These are phyloP conservation scores for Avahi laniger DNA, from an alignment of 2,797 vertebrate genomes.

Conservation along the genomic window DNA sequence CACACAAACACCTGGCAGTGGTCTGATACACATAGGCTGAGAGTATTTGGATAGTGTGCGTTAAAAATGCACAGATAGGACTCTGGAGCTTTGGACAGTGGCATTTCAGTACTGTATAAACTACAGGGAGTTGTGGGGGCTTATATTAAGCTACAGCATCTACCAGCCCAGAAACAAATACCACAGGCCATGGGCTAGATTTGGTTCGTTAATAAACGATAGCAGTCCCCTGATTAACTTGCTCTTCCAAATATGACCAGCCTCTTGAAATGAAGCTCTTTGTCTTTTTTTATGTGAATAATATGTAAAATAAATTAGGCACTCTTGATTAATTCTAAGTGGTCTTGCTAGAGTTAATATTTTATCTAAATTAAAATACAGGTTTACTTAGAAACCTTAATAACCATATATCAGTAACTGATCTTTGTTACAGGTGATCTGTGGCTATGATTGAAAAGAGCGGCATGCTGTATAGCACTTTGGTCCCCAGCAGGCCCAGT, in stretches of 20 bases:
- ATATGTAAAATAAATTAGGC: not conserved
- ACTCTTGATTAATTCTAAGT: not conserved
- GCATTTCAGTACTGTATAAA: not conserved
- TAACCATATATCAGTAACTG: not conserved
- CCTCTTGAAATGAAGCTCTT: not conserved
- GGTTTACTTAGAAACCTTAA: not conserved
- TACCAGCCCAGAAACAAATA: not conserved
- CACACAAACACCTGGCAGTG: not conserved
- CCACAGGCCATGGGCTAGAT: not conserved
- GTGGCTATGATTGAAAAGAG: not conserved
- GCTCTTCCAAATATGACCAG: not conserved
- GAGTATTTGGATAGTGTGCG: not conserved
- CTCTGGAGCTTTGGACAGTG: not conserved
- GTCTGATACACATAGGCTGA: not conserved
- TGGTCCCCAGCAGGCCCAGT: rapidly evolving
- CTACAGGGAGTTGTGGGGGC: not conserved
- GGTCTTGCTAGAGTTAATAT: not conserved
- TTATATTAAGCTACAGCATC: not conserved
- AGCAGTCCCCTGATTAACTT: not conserved
- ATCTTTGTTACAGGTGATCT: not conserved
- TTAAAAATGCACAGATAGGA: not conserved
- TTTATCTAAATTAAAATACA: not conserved
- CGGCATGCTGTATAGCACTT: not conserved
- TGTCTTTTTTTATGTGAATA: not conserved
- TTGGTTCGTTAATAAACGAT: not conserved